Conservation (phyloP, 2,113 vertebrate genomes). For the Tyto alba region DNA sequence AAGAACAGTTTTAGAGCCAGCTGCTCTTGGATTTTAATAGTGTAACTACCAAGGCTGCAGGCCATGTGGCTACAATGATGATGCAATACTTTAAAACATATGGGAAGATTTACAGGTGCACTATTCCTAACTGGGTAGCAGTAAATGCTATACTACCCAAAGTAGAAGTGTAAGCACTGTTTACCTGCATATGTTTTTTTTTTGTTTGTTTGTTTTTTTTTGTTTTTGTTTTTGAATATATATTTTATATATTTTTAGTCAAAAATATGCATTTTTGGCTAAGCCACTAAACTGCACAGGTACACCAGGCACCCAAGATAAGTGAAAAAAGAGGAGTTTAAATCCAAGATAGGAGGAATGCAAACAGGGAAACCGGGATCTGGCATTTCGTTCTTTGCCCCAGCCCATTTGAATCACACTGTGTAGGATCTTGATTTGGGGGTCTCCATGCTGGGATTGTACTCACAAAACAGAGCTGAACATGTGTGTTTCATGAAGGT, state of each 20-base stretch:
- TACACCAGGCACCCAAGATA: neutral
- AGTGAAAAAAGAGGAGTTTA: neutral
- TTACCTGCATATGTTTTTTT: neutral
- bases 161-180: neutral
- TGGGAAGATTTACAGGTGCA: neutral
- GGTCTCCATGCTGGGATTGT: too few species aligned
- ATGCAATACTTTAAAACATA: neutral
- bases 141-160: neutral
- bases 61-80: neutral
- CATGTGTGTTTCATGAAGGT: neutral
- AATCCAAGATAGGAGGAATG: neutral
- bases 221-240: neutral
- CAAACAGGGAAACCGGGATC: neutral
- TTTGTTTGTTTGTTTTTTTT: too few species aligned
- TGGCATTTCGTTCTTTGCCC: neutral
- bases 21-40: neutral
- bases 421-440: neutral
- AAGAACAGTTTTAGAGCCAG: neutral
- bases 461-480: neutral
- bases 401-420: neutral
- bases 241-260: neutral
- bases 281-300: neutral
- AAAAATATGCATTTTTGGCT: neutral
- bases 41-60: neutral
- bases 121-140: neutral